phyloP scores from a whole-genome alignment of 2,888 invertebrate species.

The Dioctria linearis region DNA sequence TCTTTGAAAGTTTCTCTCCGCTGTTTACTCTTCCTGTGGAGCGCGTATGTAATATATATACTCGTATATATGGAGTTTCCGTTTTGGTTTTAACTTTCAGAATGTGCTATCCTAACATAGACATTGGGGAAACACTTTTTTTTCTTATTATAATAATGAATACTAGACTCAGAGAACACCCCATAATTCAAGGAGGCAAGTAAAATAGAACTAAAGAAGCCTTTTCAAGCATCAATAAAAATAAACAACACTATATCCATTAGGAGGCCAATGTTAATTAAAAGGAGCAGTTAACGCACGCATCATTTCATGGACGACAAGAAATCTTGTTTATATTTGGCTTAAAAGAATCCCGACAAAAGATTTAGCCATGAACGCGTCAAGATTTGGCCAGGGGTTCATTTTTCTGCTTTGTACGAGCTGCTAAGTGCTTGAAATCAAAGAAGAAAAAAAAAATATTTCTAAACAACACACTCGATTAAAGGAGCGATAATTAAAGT shows the following conservation, averaged over 20 bases:
- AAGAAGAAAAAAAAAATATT: background rate
- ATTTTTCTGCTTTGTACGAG: background rate
- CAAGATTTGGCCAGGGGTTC: slow-evolving; percentile 24
- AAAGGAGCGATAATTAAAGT: slow-evolving; percentile 31
- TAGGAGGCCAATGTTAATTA: slow-evolving; percentile 54
- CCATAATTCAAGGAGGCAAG: background rate
- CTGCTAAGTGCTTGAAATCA: slow-evolving; percentile 1
- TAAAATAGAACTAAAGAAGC: slow-evolving; percentile 25
- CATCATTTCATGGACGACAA: slow-evolving; percentile 49
- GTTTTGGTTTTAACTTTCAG: background rate
- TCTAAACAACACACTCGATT: background rate
- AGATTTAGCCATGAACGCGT: background rate
- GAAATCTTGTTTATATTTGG: slow-evolving; percentile 1
- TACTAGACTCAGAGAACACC: background rate
- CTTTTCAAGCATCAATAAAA: slow-evolving; percentile 1
- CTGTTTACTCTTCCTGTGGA: background rate
- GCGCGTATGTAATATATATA: background rate
- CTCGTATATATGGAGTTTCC: too few relatives aligned
- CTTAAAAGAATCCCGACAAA: background rate
- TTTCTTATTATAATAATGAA: too few relatives aligned
- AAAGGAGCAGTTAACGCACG: slow-evolving; percentile 52
- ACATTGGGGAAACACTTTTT: too few relatives aligned
- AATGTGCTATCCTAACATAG: background rate
- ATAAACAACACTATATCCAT: slow-evolving; percentile 54
- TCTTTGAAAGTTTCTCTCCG: background rate